Conservation (phyloP, 2,797 vertebrate genomes). For the Sebastes baramenuke region DNA sequence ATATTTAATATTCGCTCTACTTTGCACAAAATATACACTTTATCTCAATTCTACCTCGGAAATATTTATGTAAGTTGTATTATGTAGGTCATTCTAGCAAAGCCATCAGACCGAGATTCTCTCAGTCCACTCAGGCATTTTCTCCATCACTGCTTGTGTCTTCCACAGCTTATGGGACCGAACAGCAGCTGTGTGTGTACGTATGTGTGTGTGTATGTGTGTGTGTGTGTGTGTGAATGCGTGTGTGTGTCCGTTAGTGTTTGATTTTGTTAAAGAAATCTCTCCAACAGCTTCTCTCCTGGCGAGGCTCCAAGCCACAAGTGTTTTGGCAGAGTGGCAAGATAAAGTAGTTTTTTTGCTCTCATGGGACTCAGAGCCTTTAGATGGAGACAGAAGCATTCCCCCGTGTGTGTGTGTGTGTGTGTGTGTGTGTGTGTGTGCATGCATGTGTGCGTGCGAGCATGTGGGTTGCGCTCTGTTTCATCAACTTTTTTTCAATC, state of each 20-base stretch:
- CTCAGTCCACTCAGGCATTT: not conserved
- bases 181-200: not conserved
- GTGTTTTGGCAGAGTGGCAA: constrained; percentile 43
- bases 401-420: not conserved
- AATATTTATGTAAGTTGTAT: not conserved
- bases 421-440: not conserved
- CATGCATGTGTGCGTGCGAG: not conserved
- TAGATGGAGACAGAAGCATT: constrained; percentile 21
- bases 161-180: not conserved
- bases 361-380: constrained; percentile 23
- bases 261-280: constrained; percentile 29
- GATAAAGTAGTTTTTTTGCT: constrained; percentile 38
- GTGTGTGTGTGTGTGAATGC: not conserved
- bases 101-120: not conserved
- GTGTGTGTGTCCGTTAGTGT: not conserved
- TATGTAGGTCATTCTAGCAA: not conserved
- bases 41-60: not conserved
- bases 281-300: constrained; percentile 19
- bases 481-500: constrained; percentile 36
- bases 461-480: constrained; percentile 37
- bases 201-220: not conserved
- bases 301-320: constrained; percentile 38
- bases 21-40: not conserved
- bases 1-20: no score
- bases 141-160: not conserved